Evolutionary conservation across 2,797 vertebrate genomes (phyloP).

Genomic region (Peromyscus nudipes): DNA sequence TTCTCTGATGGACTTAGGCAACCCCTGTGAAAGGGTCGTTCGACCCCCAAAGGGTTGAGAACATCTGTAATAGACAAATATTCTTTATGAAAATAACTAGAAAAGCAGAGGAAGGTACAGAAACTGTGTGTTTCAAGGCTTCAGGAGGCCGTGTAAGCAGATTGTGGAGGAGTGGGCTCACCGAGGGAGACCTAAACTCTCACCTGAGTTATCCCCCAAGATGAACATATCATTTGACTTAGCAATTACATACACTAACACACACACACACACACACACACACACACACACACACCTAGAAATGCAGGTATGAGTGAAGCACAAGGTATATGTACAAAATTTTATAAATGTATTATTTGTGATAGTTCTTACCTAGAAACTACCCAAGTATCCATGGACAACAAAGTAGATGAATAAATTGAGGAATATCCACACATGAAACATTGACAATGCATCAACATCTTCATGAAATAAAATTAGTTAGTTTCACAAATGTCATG

Average conservation of each 20-base stretch:
- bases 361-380: neutral
- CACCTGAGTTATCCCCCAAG: neutral
- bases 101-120: neutral
- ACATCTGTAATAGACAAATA: neutral
- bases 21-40: neutral
- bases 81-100: neutral
- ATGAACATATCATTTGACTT: neutral
- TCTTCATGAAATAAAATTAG: neutral
- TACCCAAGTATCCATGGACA: neutral
- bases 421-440: neutral
- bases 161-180: neutral
- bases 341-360: conserved; percentile 15
- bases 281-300: neutral
- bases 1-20: neutral
- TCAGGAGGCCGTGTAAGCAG: neutral
- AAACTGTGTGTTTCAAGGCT: neutral
- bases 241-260: neutral
- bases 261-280: neutral
- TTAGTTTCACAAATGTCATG: neutral
- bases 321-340: neutral
- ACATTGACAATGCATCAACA: neutral
- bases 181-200: neutral
- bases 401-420: neutral
- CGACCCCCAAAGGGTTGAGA: neutral
- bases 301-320: neutral